phyloP scores from a whole-genome alignment of 2,113 vertebrate genomes.

The Echinops telfairi region DNA sequence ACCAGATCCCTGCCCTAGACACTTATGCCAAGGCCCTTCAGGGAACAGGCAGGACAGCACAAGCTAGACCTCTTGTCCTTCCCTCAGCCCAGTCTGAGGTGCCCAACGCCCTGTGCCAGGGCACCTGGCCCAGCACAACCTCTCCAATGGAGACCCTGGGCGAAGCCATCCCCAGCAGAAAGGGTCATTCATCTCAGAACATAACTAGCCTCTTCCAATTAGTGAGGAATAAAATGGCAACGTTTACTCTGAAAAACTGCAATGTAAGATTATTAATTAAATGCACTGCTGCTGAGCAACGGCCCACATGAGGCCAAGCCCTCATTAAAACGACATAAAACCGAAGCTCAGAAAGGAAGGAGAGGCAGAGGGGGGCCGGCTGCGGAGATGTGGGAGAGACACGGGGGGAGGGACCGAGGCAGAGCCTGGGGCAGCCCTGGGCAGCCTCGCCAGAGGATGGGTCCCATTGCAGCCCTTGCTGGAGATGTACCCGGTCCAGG shows the following conservation, averaged over 20 bases:
- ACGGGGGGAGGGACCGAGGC: neutral
- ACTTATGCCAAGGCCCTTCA: neutral
- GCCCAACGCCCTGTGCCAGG: neutral
- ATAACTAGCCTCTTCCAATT: conserved; percentile 78
- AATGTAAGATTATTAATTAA: conserved; percentile 78
- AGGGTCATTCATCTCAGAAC: conserved; percentile 67
- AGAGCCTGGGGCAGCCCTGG: rapidly evolving
- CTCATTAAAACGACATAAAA: conserved; percentile 74
- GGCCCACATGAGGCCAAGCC: conserved; percentile 25
- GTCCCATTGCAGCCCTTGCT: neutral
- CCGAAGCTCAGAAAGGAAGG: neutral
- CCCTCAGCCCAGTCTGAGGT: neutral
- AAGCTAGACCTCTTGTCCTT: neutral
- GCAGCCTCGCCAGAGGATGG: neutral
- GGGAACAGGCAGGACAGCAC: too few species aligned
- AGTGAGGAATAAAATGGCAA: conserved; percentile 69
- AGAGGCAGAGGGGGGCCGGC: neutral
- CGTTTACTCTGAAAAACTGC: conserved; percentile 52
- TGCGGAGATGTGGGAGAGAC: neutral
- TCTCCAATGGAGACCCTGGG: neutral
- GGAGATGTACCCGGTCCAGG: neutral
- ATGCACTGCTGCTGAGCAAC: conserved; percentile 52
- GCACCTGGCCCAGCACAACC: neutral
- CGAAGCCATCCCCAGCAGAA: neutral
- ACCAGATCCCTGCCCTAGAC: neutral